Evolutionary conservation across 2,113 vertebrate species (phyloP).

Genomic region (Corapipo altera): DNA sequence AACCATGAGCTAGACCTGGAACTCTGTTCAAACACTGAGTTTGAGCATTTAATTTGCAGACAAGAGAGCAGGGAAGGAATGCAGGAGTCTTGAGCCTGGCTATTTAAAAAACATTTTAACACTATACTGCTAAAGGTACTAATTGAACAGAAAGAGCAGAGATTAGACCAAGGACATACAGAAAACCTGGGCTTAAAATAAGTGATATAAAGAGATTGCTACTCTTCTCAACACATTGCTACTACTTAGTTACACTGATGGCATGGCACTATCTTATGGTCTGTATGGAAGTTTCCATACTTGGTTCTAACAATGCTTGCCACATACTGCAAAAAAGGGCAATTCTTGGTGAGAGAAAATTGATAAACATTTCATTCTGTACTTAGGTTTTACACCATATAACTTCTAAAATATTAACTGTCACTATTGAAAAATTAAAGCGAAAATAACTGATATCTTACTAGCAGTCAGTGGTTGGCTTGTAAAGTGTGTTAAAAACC

Average conservation of each 20-base stretch:
- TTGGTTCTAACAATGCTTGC: background rate
- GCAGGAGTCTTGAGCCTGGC: accelerated
- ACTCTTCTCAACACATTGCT: background rate
- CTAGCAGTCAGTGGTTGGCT: background rate
- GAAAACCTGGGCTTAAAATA: background rate
- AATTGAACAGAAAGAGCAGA: background rate
- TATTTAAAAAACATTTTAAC: background rate
- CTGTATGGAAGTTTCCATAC: background rate
- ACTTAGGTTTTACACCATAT: background rate
- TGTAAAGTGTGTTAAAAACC: background rate
- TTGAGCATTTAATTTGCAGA: background rate
- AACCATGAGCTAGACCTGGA: background rate
- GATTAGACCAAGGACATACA: background rate
- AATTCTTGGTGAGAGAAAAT: background rate
- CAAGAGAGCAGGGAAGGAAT: background rate
- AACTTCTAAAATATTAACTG: background rate
- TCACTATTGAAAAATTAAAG: background rate
- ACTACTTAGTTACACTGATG: background rate
- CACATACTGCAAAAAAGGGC: background rate
- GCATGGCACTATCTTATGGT: background rate
- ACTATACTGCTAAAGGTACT: background rate
- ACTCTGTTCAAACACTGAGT: background rate
- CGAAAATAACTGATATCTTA: background rate
- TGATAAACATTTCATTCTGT: background rate
- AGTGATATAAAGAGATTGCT: background rate